Conservation (phyloP, 23 tunicate genomes). For the Halocynthia aurantium region DNA sequence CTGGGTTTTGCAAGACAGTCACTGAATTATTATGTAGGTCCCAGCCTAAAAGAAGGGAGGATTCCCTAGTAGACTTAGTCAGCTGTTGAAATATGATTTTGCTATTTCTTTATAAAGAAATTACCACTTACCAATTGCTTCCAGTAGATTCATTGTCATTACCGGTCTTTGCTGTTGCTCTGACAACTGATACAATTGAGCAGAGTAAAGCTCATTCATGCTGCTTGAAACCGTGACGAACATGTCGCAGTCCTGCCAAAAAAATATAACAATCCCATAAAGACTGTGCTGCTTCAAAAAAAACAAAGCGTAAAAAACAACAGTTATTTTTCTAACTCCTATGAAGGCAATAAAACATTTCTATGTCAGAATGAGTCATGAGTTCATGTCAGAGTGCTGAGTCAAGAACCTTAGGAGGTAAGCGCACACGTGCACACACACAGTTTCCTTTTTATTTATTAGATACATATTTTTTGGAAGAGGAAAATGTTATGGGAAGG, state of each 20-base stretch:
- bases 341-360: not conserved
- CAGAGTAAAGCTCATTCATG: conserved; percentile 61
- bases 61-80: too few species aligned
- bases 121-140: conserved; percentile 35
- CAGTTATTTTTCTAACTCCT: not conserved
- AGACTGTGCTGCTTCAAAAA: too few species aligned
- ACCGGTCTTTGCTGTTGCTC: conserved; percentile 27
- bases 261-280: not conserved
- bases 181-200: conserved; percentile 35
- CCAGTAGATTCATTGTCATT: conserved; percentile 50
- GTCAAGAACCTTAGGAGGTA: too few species aligned
- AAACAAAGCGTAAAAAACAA: not conserved
- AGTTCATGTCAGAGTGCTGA: too few species aligned
- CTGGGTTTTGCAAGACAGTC: too few species aligned
- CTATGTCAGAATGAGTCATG: not conserved
- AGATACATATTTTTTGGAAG: too few species aligned
- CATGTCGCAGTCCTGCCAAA: conserved; percentile 44
- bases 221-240: conserved; percentile 81
- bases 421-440: too few species aligned
- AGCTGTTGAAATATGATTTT: too few species aligned
- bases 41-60: too few species aligned
- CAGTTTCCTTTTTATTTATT: too few species aligned
- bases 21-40: too few species aligned
- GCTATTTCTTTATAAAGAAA: not conserved
- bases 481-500: not conserved